Evolutionary conservation across 2,888 invertebrate species (phyloP).

Genomic region (Agonopterix arenella): DNA sequence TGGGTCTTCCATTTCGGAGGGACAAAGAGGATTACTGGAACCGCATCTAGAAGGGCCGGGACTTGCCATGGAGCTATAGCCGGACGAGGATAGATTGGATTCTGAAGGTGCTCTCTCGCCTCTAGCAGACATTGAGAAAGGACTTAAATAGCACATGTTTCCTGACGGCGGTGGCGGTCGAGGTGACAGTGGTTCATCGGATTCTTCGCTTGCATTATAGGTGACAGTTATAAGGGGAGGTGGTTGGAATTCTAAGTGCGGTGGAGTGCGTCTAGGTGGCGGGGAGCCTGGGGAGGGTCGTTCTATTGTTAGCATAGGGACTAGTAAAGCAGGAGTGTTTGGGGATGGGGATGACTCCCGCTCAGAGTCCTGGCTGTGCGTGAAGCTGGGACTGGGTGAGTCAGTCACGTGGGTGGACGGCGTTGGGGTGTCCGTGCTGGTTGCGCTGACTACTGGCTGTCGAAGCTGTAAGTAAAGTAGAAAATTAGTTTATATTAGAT

Average conservation of each 20-base stretch:
- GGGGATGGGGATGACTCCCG: slow-evolving; percentile 61
- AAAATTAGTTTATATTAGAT: not conserved
- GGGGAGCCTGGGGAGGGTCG: slow-evolving; percentile 82
- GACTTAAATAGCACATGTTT: slow-evolving; percentile 86
- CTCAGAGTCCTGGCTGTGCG: slow-evolving; percentile 67
- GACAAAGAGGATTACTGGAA: slow-evolving; percentile 87
- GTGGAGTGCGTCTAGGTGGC: slow-evolving; percentile 77
- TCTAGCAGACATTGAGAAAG: slow-evolving; percentile 84
- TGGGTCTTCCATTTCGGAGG: slow-evolving; percentile 85
- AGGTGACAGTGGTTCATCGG: slow-evolving; percentile 83
- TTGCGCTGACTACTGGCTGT: slow-evolving; percentile 63
- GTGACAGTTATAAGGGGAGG: slow-evolving; percentile 86
- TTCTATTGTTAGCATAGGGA: slow-evolving; percentile 81
- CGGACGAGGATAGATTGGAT: slow-evolving; percentile 89
- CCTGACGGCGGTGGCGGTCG: slow-evolving; percentile 72
- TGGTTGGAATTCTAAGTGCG: slow-evolving; percentile 80
- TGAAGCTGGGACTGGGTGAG: slow-evolving; percentile 63
- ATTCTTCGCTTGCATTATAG: slow-evolving; percentile 86
- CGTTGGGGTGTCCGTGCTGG: slow-evolving; percentile 61
- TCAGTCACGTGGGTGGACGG: slow-evolving; percentile 66
- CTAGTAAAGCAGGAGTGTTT: slow-evolving; percentile 71
- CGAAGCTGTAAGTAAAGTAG: slow-evolving; percentile 64
- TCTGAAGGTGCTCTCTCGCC: slow-evolving; percentile 88
- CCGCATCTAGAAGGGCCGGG: slow-evolving; percentile 89
- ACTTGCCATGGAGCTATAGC: slow-evolving; percentile 91